These are phyloP conservation scores for Ophion ellenae DNA, from an alignment of 2,888 invertebrate species.

Conservation along the genomic window DNA sequence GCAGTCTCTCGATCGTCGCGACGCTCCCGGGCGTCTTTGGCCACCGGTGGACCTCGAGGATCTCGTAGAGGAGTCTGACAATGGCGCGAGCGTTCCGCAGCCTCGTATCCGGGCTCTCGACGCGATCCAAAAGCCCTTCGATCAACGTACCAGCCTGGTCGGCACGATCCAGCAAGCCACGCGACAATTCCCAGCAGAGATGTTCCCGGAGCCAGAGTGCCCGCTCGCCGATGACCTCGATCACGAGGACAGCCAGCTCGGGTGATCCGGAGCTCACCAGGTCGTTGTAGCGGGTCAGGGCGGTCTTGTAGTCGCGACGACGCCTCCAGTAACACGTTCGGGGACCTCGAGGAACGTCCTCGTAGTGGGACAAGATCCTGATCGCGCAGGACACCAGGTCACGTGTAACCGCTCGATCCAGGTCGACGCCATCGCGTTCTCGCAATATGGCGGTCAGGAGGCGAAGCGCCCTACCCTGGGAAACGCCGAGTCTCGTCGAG, in stretches of 20 bases:
- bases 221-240: conserved; percentile 81
- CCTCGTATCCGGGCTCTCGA: conserved; percentile 75
- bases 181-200: conserved; percentile 80
- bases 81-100: conserved; percentile 83
- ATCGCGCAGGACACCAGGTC: conserved; percentile 72
- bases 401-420: conserved; percentile 67
- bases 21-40: conserved; percentile 83
- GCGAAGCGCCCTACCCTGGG: conserved; percentile 66
- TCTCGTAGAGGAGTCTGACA: conserved; percentile 84
- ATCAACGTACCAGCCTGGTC: conserved; percentile 69
- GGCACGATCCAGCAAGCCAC: conserved; percentile 74
- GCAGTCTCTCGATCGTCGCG: conserved; percentile 83
- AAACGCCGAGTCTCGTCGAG: conserved; percentile 32
- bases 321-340: conserved; percentile 72
- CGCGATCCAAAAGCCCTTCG: conserved; percentile 72
- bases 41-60: conserved; percentile 85
- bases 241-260: conserved; percentile 79
- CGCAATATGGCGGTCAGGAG: conserved; percentile 69
- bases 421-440: conserved; percentile 67
- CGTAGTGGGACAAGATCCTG: conserved; percentile 72
- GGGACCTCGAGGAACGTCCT: conserved; percentile 62
- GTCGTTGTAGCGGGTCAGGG: conserved; percentile 72
- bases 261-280: conserved; percentile 70
- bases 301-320: conserved; percentile 69
- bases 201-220: conserved; percentile 83